Conservation (phyloP, 2,888 invertebrate species). For the Hirtodrosophila confusa region DNA sequence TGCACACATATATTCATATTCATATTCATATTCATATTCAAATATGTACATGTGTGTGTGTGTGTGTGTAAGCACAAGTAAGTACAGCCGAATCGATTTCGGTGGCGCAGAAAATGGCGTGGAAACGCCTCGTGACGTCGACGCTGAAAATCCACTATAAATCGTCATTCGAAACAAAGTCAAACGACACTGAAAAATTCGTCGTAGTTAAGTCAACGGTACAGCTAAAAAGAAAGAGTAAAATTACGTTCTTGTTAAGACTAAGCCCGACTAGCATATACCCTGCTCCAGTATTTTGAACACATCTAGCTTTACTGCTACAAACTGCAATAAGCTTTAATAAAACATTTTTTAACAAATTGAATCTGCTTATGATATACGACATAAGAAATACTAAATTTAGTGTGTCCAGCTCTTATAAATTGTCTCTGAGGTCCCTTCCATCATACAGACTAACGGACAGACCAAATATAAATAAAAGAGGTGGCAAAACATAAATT, state of each 20-base stretch:
- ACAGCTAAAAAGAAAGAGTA: constrained; percentile 13
- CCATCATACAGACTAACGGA: too few species aligned
- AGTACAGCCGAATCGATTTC: constrained; percentile 48
- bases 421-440: too few species aligned
- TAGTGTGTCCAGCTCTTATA: too few species aligned
- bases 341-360: too few species aligned
- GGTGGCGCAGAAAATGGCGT: constrained; percentile 50
- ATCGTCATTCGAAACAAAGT: constrained; percentile 52
- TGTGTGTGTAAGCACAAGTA: constrained; percentile 26
- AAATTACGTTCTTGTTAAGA: neutral
- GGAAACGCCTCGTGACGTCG: constrained; percentile 56
- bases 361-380: too few species aligned
- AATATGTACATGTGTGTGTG: constrained; percentile 7
- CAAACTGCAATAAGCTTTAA: too few species aligned
- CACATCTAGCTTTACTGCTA: too few species aligned
- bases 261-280: neutral
- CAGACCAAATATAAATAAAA: too few species aligned
- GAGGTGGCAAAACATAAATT: too few species aligned
- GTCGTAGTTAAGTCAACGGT: constrained; percentile 5
- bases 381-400: too few species aligned
- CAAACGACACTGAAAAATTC: constrained; percentile 17
- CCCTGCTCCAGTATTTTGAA: neutral
- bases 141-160: constrained; percentile 80
- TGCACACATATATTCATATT: constrained; percentile 3
- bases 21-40: constrained; percentile 5